Evolutionary conservation across 2,888 invertebrate genomes (phyloP), one percentile per base, ranked within the genome.

Genomic region (Agonopterix arenella): DNA sequence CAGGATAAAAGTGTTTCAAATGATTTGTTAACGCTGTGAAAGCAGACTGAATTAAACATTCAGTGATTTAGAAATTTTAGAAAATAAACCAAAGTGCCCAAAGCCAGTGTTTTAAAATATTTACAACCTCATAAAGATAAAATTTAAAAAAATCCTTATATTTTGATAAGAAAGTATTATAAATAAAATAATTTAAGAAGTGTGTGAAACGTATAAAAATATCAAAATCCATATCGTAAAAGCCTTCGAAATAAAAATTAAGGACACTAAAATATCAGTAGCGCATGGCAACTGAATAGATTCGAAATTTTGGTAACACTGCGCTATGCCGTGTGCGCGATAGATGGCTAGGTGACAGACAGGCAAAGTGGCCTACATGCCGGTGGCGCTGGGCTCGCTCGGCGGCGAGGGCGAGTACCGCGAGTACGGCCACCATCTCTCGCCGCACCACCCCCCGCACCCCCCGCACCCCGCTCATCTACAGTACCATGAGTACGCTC

Each of bases 301-400:
- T 37, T 42, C 45, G 54, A 41, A 45, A 43, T 48, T 55, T 46
- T 48, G 40, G 40, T 36, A 52, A 44, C 18, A 48, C 49, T 50
- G 47, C 54, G 53, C 47, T 54, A 55, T 56, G 56, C 52, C 49
- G 49, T 57, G n/a, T n/a, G 40, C 40, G 40, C 10, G 40, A 40
- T 40, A 40, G 53, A 61, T 56, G 62, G 67, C 58, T 66, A 82
- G 84, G 90, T 90, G 91, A 78, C 82, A 80, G 89, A 90, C 91
- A 91, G 91, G 90, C 91, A 91, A 89, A 70, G 91, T 91, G 91
- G 91, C 91, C 83, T 91, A 90, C 89, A 91, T 91, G 91, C 91
- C 86, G 63, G 91, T 91, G 83, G 91, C 89, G 86, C 89, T 91
- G 90, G 90, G 90, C 90, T 90, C 90, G 89, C 88, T 91, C 85